Evolutionary conservation across 2,113 vertebrate species (phyloP), one percentile per base, ranked within the genome.

Genomic region (Agelaius tricolor): DNA sequence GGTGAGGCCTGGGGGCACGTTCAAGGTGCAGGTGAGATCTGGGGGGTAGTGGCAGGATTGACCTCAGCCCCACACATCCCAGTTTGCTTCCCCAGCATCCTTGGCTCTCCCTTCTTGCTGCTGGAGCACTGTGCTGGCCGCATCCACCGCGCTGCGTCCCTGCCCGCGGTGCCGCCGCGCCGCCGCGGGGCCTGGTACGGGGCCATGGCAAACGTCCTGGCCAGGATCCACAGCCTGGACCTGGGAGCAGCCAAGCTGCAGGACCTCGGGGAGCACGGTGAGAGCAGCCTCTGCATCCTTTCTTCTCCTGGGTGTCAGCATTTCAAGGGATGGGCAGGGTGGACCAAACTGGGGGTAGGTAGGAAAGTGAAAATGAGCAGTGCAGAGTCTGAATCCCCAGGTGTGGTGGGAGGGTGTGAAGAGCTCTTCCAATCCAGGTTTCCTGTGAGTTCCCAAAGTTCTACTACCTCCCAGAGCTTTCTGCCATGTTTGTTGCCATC

Each of bases 51-150:
- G 39, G 27, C 78, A 54, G 75, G 33, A 47, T 55, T 83, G 41
- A 33, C 15, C 20, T 69, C 75, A 62, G 47, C 31, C n/a, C 35
- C 6, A 5, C 21, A 4, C 1, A 57, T 76, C 63, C 47, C 79
- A n/a, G 55, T 47, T 41, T 95, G 47, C 76, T 54, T 69, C 63
- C 74, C 37, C 93, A 99, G 98, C 74, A 51, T 97, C 84, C 84
- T 98, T 2, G 98, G 98, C 73, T 97, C 96, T 3, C 97, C 98
- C 1, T 99, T 99, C 96, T 98, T 89, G 72, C 54, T 99, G 93
- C 98, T 98, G 98, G 98, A 98, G 63, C 97, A 98, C 94, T 76
- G 97, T 77, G 84, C 97, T 6, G 98, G 98, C 23, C 82, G 8
- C 17, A 69, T 98, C 89, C 98, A 98, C 97, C 97, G 87, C 7